Percentiles rank a stretch among this genome's conserved stretches.
phyloP scores from a whole-genome alignment of 1,140 invertebrate genomes.

The Hyposmocoma kahamanoa region DNA sequence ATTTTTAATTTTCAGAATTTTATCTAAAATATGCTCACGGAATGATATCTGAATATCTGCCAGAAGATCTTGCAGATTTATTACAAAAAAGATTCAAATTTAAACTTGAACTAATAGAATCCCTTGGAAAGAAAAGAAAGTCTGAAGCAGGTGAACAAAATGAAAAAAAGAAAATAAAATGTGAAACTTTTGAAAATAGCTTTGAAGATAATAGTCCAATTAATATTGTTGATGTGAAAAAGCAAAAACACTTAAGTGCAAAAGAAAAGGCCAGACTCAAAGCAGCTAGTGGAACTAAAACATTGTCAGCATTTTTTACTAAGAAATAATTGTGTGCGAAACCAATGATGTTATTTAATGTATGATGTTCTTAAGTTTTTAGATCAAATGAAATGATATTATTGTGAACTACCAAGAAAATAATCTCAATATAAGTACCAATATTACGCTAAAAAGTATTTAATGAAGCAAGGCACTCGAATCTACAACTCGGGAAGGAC shows the following conservation, averaged over 20 bases:
- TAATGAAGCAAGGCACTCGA: too few relatives aligned
- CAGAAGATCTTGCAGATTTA: conserved; percentile 77
- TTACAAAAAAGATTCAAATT: conserved; percentile 77
- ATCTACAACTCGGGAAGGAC: too few relatives aligned
- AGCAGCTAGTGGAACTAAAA: conserved; percentile 82
- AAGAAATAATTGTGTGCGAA: conserved; percentile 59
- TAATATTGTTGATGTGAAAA: conserved; percentile 33
- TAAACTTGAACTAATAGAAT: conserved; percentile 72
- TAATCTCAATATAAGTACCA: too few relatives aligned
- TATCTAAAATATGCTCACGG: conserved; percentile 81
- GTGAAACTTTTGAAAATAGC: conserved; percentile 19
- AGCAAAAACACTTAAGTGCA: conserved; percentile 54
- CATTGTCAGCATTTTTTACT: conserved; percentile 81
- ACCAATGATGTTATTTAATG: too few relatives aligned
- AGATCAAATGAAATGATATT: too few relatives aligned
- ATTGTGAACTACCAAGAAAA: too few relatives aligned
- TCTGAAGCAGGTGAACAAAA: conserved; percentile 38
- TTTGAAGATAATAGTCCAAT: neutral
- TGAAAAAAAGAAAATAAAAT: conserved; percentile 52
- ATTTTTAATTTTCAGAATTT: conserved; percentile 62
- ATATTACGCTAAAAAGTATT: too few relatives aligned
- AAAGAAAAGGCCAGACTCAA: conserved; percentile 84
- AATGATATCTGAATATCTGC: conserved; percentile 80
- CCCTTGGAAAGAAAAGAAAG: conserved; percentile 76
- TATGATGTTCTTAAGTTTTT: too few relatives aligned